Base-by-base conservation (phyloP, 2,888 invertebrate genomes). In the Anticlea derivata region DNA sequence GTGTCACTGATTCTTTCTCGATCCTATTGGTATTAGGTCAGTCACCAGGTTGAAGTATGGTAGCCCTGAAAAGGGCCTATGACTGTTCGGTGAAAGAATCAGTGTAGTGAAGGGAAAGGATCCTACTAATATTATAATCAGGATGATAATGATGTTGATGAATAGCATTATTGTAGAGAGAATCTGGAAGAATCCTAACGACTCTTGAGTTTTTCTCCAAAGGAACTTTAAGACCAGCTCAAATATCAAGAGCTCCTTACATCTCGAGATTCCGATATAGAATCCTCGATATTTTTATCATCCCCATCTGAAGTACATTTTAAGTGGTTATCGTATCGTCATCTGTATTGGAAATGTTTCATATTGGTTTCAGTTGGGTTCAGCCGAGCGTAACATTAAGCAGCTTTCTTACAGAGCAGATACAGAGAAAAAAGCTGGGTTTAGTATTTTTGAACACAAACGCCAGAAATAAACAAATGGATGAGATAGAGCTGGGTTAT, bases 341-440 rank as follows among this genome's bases (percentile, higher is more conserved):
- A 58, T 69, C 66, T 63, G 60, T 63, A 61, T 68, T 60, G 60
- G 62, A 60, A 63, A 61, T 57, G 46, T 48, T 70, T 66, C 58
- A 57, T 60, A 66, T 57, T 56, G 51, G 53, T 47, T 46, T 52
- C 39, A 37, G 43, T 55, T 46, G 52, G 44, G 53, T 38, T 60
- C 66, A 61, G 53, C 58, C 62, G 61, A 62, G 67, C 70, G 45
- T 65, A 55, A 55, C 60, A 70, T 74, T 74, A 68, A 73, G n/a
- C n/a, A n/a, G n/a, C n/a, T n/a, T n/a, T n/a, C n/a, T 73, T 66
- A 67, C 59, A 63, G 65, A 63, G 53, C 64, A 58, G 55, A 47
- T 54, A 62, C 53, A 61, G 59, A 50, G 23, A 48, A 37, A 31
- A 8, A 31, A 47, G 48, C 55, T 46, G 34, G 54, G 51, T 30